Conservation (phyloP, 2,113 vertebrate genomes). For the Phalacrocorax aristotelis region DNA sequence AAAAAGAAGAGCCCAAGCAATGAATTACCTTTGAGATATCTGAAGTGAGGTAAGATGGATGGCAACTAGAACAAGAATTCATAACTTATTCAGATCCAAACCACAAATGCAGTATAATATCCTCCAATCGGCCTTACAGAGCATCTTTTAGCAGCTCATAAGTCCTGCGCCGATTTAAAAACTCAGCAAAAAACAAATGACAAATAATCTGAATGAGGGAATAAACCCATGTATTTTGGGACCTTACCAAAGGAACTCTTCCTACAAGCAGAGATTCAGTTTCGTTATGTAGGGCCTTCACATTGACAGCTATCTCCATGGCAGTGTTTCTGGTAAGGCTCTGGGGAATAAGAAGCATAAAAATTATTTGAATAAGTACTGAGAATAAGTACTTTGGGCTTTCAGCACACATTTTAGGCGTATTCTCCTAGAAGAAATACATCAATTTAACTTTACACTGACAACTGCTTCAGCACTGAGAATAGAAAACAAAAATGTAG, state of each 20-base stretch:
- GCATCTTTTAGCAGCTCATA: not conserved
- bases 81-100: not conserved
- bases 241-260: conserved; percentile 90
- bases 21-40: not conserved
- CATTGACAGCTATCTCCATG: conserved; percentile 91
- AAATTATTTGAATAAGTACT: not conserved
- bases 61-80: not conserved
- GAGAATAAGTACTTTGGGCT: not conserved
- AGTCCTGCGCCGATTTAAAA: not conserved
- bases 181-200: not conserved
- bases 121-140: not conserved
- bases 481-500: not conserved
- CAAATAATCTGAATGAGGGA: not conserved
- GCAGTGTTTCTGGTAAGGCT: conserved; percentile 92
- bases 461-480: not conserved
- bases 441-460: not conserved
- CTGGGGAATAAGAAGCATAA: conserved; percentile 70
- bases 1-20: not conserved
- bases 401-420: not conserved
- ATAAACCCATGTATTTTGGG: not conserved
- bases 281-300: conserved; percentile 96
- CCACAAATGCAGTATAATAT: not conserved
- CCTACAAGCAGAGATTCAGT: conserved; percentile 92
- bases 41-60: not conserved
- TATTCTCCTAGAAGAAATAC: not conserved